Evolutionary conservation across 2,113 vertebrate species (phyloP), one percentile per base, ranked within the genome.

Genomic region (Himantopus leucocephalus): DNA sequence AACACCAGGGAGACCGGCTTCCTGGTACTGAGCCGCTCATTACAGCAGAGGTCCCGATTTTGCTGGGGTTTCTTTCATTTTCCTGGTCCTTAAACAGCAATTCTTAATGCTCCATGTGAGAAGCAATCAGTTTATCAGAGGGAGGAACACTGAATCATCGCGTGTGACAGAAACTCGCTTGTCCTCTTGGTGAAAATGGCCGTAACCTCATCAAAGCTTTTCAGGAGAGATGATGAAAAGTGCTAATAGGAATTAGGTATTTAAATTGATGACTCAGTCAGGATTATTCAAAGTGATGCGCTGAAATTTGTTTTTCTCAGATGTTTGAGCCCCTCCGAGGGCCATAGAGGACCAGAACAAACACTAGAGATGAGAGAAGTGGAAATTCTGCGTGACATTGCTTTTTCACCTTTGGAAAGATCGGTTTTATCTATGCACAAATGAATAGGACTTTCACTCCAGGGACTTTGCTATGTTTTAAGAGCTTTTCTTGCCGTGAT

Each of bases 181-280:
- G 85, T 77, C 92, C 93, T 60, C 73, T 27, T 30, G 63, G 92
- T 80, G 71, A 74, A 96, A 97, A 83, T 52, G 88, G 97, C 88
- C 96, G 90, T 88, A 97, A 96, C 90, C 94, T 96, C 97, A 94
- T 95, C 95, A 96, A 75, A 96, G 95, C 89, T 78, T 75, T 78
- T 58, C 50, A 92, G 85, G 63, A 94, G 82, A 81, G 48, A 94
- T 91, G 96, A 96, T 95, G 95, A 85, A 91, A 97, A 97, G 86
- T 96, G 88, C 96, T 98, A 96, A 97, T 96, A 92, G 96, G 97
- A 96, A 96, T 67, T 67, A 97, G 88, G 94, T 85, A 83, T 96
- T 96, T 88, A 93, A 97, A 96, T 21, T 85, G 94, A 96, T 96
- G 94, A 94, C 86, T 97, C 95, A 92, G 92, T 56, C 59, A 41